Conservation (phyloP, 1,140 invertebrate species). For the Cardiocondyla obscurior region DNA sequence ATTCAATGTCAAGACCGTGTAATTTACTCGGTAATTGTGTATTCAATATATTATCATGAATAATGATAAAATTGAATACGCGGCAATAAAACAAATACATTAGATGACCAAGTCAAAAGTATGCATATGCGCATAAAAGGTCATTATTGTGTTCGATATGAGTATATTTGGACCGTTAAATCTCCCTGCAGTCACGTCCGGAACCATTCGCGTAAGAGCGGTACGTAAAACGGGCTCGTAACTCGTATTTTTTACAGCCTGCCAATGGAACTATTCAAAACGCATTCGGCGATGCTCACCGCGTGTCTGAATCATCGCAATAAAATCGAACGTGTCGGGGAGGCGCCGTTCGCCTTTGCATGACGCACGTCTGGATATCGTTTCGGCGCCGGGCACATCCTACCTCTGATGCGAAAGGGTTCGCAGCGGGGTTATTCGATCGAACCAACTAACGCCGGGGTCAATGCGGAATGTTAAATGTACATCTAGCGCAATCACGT, state of each 20-base stretch:
- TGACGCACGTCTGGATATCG: conserved; percentile 37
- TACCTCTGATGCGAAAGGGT: not conserved
- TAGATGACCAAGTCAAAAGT: not conserved
- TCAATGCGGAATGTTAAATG: conserved; percentile 64
- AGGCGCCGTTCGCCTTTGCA: conserved; percentile 14
- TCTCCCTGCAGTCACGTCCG: conserved; percentile 9
- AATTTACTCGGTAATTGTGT: not conserved
- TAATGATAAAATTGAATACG: not conserved
- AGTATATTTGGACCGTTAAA: conserved; percentile 26
- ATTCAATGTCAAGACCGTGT: not conserved
- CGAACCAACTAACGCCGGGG: not conserved
- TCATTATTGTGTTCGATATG: conserved; percentile 10
- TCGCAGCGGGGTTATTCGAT: conserved; percentile 38
- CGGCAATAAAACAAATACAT: not conserved
- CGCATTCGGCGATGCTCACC: conserved; percentile 34
- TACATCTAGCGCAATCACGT: conserved; percentile 38
- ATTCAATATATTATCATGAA: too few relatives aligned
- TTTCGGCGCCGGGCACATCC: conserved; percentile 8
- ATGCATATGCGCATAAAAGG: not conserved
- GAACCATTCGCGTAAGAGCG: conserved; percentile 13
- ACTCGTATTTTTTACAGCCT: conserved; percentile 53
- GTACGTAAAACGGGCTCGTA: conserved; percentile 44
- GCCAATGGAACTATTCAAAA: conserved; percentile 48
- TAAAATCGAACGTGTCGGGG: conserved; percentile 51
- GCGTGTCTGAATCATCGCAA: conserved; percentile 52